phyloP scores from a whole-genome alignment of 2,797 vertebrate genomes.

The Bovichtus variegatus region DNA sequence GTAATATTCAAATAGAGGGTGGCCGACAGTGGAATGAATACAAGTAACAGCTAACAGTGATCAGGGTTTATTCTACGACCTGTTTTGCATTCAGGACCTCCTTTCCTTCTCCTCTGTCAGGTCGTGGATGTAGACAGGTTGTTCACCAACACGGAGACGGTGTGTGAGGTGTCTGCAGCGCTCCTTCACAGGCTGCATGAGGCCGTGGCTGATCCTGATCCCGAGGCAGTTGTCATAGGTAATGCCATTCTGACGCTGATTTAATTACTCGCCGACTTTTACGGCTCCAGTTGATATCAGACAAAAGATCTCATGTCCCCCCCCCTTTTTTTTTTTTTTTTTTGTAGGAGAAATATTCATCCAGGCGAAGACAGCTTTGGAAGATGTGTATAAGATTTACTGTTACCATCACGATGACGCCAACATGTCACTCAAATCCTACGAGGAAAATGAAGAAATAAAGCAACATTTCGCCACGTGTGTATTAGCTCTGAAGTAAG shows the following conservation, averaged over 20 bases:
- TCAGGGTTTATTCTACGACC: background rate
- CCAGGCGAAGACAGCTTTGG: slow-evolving; percentile 92
- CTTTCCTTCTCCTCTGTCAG: slow-evolving; percentile 73
- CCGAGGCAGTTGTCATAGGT: slow-evolving; percentile 92
- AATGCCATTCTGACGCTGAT: slow-evolving; percentile 32
- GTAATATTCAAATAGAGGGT: background rate
- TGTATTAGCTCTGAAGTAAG: slow-evolving; percentile 93
- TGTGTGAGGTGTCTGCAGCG: slow-evolving; percentile 91
- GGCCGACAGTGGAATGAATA: background rate
- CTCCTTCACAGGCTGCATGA: slow-evolving; percentile 90
- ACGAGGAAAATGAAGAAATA: slow-evolving; percentile 93
- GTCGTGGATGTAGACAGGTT: slow-evolving; percentile 93
- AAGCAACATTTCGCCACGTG: slow-evolving; percentile 91
- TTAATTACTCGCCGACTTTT: background rate
- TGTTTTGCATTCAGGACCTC: background rate
- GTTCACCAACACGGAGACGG: slow-evolving; percentile 96
- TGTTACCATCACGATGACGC: slow-evolving; percentile 97
- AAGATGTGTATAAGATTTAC: slow-evolving; percentile 97
- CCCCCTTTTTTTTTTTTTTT: no score
- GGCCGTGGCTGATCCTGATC: slow-evolving; percentile 90
- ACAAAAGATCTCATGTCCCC: background rate
- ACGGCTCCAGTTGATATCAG: background rate
- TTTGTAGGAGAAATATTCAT: slow-evolving; percentile 93
- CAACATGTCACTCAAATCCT: slow-evolving; percentile 90
- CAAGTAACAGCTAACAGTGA: background rate